These are phyloP conservation scores for Poeciliopsis retropinna DNA, from an alignment of 2,113 vertebrate species.

Conservation along the genomic window DNA sequence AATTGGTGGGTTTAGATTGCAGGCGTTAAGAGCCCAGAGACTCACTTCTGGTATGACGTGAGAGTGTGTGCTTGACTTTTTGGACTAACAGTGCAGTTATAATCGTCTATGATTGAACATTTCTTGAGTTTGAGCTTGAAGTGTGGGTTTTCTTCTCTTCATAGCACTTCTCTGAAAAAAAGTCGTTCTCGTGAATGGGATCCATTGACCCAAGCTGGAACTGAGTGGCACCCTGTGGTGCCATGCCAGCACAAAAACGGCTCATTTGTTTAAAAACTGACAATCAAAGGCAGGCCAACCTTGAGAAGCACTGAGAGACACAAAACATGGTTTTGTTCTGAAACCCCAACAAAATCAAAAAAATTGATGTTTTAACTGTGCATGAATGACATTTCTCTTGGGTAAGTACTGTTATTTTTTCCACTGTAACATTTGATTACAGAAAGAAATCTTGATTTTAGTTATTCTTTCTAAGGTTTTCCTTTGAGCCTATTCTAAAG, in stretches of 20 bases:
- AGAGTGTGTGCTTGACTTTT: slow-evolving; percentile 19
- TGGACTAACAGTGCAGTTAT: slow-evolving; percentile 12
- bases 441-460: background rate
- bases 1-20: slow-evolving; percentile 6
- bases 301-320: slow-evolving; percentile 29
- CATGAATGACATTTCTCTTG: slow-evolving; percentile 21
- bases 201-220: slow-evolving; percentile 59
- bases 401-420: background rate
- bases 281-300: slow-evolving; percentile 54
- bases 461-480: background rate
- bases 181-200: slow-evolving; percentile 52
- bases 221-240: slow-evolving; percentile 66
- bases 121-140: slow-evolving; percentile 34
- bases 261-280: slow-evolving; percentile 71
- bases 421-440: background rate
- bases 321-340: slow-evolving; percentile 41
- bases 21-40: background rate
- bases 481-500: background rate
- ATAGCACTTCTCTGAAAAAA: slow-evolving; percentile 38
- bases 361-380: slow-evolving; percentile 23
- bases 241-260: slow-evolving; percentile 42
- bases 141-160: slow-evolving; percentile 60
- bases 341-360: slow-evolving; percentile 32
- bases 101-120: slow-evolving; percentile 8
- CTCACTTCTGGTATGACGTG: background rate